phyloP scores from a whole-genome alignment of 2,888 invertebrate species.

The Gandaritis pyraliata region DNA sequence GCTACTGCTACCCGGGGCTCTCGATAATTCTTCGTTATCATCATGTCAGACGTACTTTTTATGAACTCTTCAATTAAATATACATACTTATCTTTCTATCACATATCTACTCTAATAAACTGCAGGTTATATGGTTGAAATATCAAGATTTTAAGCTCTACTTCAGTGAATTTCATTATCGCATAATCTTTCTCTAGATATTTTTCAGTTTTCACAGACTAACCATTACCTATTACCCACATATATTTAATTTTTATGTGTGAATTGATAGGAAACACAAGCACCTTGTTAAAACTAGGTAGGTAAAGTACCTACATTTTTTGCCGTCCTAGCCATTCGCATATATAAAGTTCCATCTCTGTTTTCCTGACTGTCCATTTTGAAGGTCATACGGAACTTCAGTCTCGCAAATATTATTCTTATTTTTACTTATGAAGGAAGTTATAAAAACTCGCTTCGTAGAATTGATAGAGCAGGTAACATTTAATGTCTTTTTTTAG shows the following conservation, averaged over 20 bases:
- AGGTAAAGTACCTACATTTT: slow-evolving; percentile 8
- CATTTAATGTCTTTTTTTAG: slow-evolving; percentile 46
- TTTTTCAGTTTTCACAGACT: too few species aligned
- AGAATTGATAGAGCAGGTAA: slow-evolving; percentile 55
- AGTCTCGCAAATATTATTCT: slow-evolving; percentile 64
- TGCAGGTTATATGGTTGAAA: too few species aligned
- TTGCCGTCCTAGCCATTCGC: slow-evolving; percentile 13
- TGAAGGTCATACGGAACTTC: slow-evolving; percentile 75
- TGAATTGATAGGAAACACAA: slow-evolving; percentile 1
- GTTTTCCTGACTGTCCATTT: slow-evolving; percentile 62
- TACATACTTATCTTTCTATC: too few species aligned
- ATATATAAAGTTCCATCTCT: slow-evolving; percentile 18
- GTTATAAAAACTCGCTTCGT: slow-evolving; percentile 61
- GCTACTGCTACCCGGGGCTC: too few species aligned
- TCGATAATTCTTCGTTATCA: too few species aligned
- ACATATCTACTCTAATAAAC: too few species aligned
- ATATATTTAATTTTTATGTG: background rate
- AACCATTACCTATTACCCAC: too few species aligned
- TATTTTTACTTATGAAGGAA: slow-evolving; percentile 64
- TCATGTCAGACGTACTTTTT: too few species aligned
- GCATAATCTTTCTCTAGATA: too few species aligned
- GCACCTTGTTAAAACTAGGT: slow-evolving; percentile 15
- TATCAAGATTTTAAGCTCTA: too few species aligned
- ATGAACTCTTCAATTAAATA: too few species aligned
- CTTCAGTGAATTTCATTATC: too few species aligned